Base-by-base conservation (phyloP, 2,113 vertebrate genomes). In the Amphiprion ocellaris region DNA sequence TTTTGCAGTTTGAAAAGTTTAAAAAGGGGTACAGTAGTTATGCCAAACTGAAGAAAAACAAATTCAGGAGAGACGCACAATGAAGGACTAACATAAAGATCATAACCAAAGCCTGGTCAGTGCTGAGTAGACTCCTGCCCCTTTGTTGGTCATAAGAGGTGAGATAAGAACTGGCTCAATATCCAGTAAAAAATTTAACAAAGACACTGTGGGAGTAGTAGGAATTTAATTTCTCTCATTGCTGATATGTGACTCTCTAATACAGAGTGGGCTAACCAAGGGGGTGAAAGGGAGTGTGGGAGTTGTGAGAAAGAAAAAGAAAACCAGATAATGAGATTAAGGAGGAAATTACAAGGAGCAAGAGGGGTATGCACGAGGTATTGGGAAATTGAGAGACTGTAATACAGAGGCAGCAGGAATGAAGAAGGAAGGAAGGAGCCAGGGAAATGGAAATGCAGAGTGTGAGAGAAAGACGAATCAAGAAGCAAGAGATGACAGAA, bases 281-380 rank as follows among this genome's bases (percentile, higher is more conserved):
- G 67, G 69, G 88, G 78, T 64, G 79, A 77, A 66, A 62, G 76
- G 61, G 59, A 91, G 30, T 66, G 78, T 78, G 79, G 79, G 83
- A 87, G 83, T 79, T 52, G 62, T 4, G 33, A 61, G 68, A 65
- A 65, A 75, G 55, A 79, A 62, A 75, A 76, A 80, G 56, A 73
- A 89, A 83, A 73, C 39, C 54, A 88, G 89, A 92, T 93, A 92
- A 92, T 92, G 87, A 93, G 89, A 90, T 89, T 86, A 87, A 82
- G 86, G 81, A 93, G 90, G 92, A 92, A 92, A 93, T 92, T 90
- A 90, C 87, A 90, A 82, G 61, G 54, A 67, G 76, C 69, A 74
- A 69, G 84, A 90, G 58, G 80, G 69, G 55, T 74, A 65, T 64
- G 82, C 72, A 80, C 55, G 62, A 82, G 65, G 82, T 84, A 73